These are phyloP conservation scores for Podarcis muralis DNA, from an alignment of 2,113 vertebrate genomes.

Conservation along the genomic window DNA sequence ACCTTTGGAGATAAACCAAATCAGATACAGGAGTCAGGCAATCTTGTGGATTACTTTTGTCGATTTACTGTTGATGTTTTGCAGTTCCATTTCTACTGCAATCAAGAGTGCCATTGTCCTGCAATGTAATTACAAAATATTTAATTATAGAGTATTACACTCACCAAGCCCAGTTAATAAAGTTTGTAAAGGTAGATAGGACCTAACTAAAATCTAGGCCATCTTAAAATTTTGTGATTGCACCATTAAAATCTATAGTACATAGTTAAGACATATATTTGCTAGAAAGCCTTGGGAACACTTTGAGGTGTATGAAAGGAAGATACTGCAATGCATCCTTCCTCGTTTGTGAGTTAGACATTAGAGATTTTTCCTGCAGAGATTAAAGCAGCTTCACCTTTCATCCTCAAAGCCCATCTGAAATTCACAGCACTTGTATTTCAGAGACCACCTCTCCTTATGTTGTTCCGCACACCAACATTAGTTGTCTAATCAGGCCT, in stretches of 20 bases:
- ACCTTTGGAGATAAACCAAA: conserved; percentile 16
- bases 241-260: background rate
- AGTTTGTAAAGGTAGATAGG: conserved; percentile 2
- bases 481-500: background rate
- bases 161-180: background rate
- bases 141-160: conserved; percentile 59
- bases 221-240: background rate
- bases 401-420: background rate
- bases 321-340: background rate
- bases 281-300: background rate
- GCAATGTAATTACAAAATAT: conserved; percentile 61
- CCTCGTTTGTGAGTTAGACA: background rate
- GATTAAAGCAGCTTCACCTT: background rate
- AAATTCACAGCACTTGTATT: background rate
- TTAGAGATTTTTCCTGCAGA: background rate
- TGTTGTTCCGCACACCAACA: background rate
- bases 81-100: conserved; percentile 50
- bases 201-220: background rate
- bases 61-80: conserved; percentile 19
- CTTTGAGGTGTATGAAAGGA: background rate
- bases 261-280: conserved; percentile 2
- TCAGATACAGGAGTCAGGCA: background rate
- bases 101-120: conserved; percentile 49
- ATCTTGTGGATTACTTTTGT: conserved; percentile 17
- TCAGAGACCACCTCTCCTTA: background rate